phyloP scores from a whole-genome alignment of 1,140 invertebrate genomes.

The Magallana gigas region DNA sequence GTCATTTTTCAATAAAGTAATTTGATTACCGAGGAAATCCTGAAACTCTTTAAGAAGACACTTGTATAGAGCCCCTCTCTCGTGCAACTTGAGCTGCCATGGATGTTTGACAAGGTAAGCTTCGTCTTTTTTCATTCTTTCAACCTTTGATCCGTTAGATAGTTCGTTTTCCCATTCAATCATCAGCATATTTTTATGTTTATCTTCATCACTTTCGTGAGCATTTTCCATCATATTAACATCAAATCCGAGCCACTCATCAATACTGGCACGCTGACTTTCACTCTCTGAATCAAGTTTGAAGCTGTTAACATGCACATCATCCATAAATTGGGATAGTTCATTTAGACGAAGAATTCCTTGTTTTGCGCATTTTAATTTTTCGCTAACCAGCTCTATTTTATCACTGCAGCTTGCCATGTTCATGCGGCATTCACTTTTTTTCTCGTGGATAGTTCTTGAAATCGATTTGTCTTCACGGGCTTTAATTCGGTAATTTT shows the following conservation, averaged over 20 bases:
- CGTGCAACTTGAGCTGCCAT: background rate
- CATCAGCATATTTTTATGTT: conserved; percentile 1
- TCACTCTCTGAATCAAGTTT: background rate
- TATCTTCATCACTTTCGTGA: background rate
- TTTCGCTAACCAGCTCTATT: conserved; percentile 59
- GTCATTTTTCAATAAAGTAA: background rate
- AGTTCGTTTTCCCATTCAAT: conserved; percentile 10
- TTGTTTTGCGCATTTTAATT: conserved; percentile 61
- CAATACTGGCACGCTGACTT: background rate
- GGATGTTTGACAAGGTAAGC: background rate
- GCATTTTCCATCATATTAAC: background rate
- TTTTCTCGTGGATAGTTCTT: conserved; percentile 54
- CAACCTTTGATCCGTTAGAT: background rate
- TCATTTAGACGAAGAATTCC: conserved; percentile 60
- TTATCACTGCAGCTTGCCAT: conserved; percentile 50
- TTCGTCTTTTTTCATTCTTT: background rate
- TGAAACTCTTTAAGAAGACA: conserved; percentile 8
- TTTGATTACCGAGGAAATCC: background rate
- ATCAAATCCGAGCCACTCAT: conserved; percentile 35
- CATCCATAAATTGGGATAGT: conserved; percentile 42
- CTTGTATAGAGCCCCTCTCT: conserved; percentile 28
- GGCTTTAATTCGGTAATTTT: conserved; percentile 53
- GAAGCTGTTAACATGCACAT: background rate
- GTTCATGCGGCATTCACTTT: conserved; percentile 52
- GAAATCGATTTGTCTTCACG: conserved; percentile 51